phyloP scores from a whole-genome alignment of 2,888 invertebrate genomes.

The Eupithecia insigniata region DNA sequence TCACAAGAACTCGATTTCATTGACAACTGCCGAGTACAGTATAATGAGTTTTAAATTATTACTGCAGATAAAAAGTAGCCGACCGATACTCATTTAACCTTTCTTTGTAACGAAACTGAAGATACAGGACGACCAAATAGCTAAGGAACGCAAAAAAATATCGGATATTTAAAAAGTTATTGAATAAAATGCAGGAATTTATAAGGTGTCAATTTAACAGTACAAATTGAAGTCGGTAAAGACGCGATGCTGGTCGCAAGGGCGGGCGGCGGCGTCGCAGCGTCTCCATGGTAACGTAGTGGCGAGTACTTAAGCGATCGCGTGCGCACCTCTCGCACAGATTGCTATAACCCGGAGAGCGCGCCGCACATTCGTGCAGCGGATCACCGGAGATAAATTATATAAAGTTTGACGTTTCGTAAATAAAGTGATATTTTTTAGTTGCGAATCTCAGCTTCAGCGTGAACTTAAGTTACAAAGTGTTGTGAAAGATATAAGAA shows the following conservation, averaged over 20 bases:
- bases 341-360: conserved; percentile 77
- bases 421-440: conserved; percentile 78
- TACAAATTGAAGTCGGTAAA: conserved; percentile 36
- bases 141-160: conserved; percentile 35
- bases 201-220: conserved; percentile 40
- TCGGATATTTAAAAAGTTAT: conserved; percentile 40
- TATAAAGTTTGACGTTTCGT: conserved; percentile 78
- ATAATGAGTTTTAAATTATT: conserved; percentile 84
- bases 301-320: conserved; percentile 71
- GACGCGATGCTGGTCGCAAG: conserved; percentile 53
- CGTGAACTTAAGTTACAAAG: conserved; percentile 75
- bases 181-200: conserved; percentile 36
- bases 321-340: conserved; percentile 62
- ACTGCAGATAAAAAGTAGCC: conserved; percentile 79
- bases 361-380: conserved; percentile 80
- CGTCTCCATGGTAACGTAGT: conserved; percentile 76
- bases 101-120: conserved; percentile 71
- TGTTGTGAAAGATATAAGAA: conserved; percentile 66
- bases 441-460: conserved; percentile 81
- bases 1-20: conserved; percentile 83
- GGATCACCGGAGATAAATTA: conserved; percentile 71
- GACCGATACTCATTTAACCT: conserved; percentile 70
- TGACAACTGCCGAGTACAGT: conserved; percentile 77
- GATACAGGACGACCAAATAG: conserved; percentile 54
- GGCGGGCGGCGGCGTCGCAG: conserved; percentile 70